These are phyloP conservation scores for Meteorus colon DNA, from an alignment of 2,888 invertebrate species.

Conservation along the genomic window DNA sequence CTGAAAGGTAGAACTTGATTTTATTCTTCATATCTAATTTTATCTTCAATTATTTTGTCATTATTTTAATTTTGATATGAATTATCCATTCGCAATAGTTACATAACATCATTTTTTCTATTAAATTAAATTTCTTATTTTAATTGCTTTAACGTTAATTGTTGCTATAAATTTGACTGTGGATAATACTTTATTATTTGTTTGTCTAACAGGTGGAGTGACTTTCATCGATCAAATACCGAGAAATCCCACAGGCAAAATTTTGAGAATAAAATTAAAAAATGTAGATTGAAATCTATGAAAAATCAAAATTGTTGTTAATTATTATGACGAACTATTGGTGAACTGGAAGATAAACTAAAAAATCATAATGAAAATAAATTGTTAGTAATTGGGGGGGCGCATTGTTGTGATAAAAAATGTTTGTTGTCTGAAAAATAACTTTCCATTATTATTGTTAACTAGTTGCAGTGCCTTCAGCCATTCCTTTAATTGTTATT, in stretches of 20 bases:
- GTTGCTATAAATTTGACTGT: background rate
- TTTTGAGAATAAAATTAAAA: conserved; percentile 53
- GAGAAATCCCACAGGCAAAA: conserved; percentile 50
- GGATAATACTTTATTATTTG: conserved; percentile 25
- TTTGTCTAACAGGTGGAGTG: conserved; percentile 60
- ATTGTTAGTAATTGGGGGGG: background rate
- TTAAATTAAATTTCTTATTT: background rate
- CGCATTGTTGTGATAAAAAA: background rate
- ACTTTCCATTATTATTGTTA: background rate
- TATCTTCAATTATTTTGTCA: background rate
- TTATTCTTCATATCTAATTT: background rate
- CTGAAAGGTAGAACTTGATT: conserved; percentile 70
- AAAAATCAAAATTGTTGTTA: background rate
- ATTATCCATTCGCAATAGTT: too few species aligned
- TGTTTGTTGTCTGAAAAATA: too few species aligned
- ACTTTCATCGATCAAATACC: conserved; percentile 50
- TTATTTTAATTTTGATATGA: background rate
- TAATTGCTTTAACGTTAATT: background rate
- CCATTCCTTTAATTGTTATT: background rate
- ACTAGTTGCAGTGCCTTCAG: background rate
- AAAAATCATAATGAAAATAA: background rate
- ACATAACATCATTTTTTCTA: too few species aligned
- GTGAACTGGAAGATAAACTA: background rate
- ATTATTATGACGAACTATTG: background rate
- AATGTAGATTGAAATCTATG: conserved; percentile 28